phyloP scores from a whole-genome alignment of 2,113 vertebrate species.

The Melozone crissalis region DNA sequence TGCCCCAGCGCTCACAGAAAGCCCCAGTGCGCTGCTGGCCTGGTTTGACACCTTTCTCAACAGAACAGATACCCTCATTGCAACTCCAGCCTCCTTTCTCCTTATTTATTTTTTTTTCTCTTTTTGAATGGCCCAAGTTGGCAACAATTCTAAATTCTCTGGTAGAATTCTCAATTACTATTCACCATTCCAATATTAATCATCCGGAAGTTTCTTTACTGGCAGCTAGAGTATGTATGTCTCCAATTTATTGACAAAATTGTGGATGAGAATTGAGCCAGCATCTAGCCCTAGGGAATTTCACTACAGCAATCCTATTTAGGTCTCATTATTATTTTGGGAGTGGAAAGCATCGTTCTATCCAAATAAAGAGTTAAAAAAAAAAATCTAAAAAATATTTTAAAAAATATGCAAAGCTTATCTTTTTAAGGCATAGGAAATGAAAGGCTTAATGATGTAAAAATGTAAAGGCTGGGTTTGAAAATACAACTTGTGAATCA shows the following conservation, averaged over 20 bases:
- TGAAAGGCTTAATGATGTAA: rapidly evolving
- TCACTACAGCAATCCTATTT: background rate
- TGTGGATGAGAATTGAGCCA: background rate
- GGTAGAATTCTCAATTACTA: background rate
- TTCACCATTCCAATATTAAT: background rate
- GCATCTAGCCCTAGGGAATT: background rate
- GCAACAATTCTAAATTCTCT: background rate
- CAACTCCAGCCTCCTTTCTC: background rate
- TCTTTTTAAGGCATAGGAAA: background rate
- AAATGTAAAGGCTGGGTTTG: background rate
- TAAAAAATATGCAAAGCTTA: background rate
- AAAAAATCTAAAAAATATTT: background rate
- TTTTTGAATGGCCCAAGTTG: background rate
- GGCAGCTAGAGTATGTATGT: background rate
- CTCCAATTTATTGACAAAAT: background rate
- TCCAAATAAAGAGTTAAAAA: background rate
- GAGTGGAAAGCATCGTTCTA: background rate
- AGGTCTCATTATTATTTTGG: background rate
- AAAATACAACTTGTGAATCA: background rate
- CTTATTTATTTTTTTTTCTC: background rate
- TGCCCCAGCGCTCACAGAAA: background rate
- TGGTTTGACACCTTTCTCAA: background rate
- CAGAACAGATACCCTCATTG: background rate
- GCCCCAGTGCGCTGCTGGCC: background rate
- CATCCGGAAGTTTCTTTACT: background rate